Percentiles rank a stretch among this genome's conserved stretches.
These are phyloP conservation scores for Cordilura impudica DNA, from an alignment of 2,888 invertebrate species.

Conservation along the genomic window DNA sequence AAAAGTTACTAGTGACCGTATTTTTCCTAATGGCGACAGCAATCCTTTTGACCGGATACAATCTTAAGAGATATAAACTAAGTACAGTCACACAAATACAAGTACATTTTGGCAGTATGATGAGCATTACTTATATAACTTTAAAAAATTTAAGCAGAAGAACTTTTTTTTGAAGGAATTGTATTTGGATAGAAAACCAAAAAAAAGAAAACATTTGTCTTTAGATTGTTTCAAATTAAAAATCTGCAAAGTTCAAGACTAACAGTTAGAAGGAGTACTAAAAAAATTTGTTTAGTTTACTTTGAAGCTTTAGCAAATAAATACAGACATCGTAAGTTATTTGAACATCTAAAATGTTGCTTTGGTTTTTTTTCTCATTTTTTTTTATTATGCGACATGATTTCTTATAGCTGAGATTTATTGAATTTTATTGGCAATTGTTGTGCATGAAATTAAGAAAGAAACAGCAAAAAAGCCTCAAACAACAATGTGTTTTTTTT, in stretches of 20 bases:
- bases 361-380: background rate
- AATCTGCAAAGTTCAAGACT: background rate
- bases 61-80: slow-evolving; percentile 9
- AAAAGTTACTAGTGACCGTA: slow-evolving; percentile 10
- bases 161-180: no score
- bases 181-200: no score
- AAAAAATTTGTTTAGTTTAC: background rate
- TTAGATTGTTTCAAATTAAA: background rate
- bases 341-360: background rate
- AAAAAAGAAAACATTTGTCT: background rate
- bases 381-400: slow-evolving; percentile 33
- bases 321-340: background rate
- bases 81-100: background rate
- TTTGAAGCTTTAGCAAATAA: background rate
- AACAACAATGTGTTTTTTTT: background rate
- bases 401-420: slow-evolving; percentile 34
- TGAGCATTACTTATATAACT: slow-evolving; percentile 14
- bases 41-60: slow-evolving; percentile 35
- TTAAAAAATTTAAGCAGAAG: background rate
- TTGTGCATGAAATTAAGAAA: slow-evolving; percentile 53
- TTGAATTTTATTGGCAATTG: slow-evolving; percentile 60
- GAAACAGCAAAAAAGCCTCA: background rate
- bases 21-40: slow-evolving; percentile 41
- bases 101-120: slow-evolving; percentile 9
- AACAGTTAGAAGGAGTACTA: background rate